phyloP scores from a whole-genome alignment of 1,140 invertebrate species.

The Reticulitermes speratus region DNA sequence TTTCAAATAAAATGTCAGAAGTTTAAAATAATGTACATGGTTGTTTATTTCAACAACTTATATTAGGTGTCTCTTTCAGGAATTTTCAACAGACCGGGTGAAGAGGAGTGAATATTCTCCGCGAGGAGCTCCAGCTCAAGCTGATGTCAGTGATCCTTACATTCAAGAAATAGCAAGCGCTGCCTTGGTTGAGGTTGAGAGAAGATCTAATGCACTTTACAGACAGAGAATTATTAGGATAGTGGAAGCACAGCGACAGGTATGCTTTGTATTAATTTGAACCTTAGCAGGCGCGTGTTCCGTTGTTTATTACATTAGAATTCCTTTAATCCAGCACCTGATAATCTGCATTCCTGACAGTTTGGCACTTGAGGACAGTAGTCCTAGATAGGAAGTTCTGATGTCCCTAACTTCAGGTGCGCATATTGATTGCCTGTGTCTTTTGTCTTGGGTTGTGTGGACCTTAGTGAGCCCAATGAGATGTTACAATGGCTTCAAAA shows the following conservation, averaged over 20 bases:
- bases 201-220: slow-evolving; percentile 37
- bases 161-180: slow-evolving; percentile 24
- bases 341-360: too few species aligned
- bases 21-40: neutral
- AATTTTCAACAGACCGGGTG: neutral
- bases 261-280: neutral
- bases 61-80: neutral
- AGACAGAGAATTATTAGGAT: slow-evolving; percentile 34
- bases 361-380: too few species aligned
- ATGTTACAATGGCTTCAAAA: too few species aligned
- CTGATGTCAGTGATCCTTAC: slow-evolving; percentile 20
- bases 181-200: slow-evolving; percentile 36
- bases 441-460: too few species aligned
- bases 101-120: neutral
- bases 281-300: neutral
- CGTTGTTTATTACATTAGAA: neutral
- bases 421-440: too few species aligned
- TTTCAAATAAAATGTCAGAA: too few species aligned
- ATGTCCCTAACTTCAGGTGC: too few species aligned
- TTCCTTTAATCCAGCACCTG: too few species aligned
- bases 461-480: too few species aligned
- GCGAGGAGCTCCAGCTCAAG: neutral
- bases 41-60: neutral
- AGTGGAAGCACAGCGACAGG: slow-evolving; percentile 18
- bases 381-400: too few species aligned